Evolutionary conservation across 2,797 vertebrate species (phyloP), one percentile per base, ranked within the genome.

Genomic region (Poecilia gillii): DNA sequence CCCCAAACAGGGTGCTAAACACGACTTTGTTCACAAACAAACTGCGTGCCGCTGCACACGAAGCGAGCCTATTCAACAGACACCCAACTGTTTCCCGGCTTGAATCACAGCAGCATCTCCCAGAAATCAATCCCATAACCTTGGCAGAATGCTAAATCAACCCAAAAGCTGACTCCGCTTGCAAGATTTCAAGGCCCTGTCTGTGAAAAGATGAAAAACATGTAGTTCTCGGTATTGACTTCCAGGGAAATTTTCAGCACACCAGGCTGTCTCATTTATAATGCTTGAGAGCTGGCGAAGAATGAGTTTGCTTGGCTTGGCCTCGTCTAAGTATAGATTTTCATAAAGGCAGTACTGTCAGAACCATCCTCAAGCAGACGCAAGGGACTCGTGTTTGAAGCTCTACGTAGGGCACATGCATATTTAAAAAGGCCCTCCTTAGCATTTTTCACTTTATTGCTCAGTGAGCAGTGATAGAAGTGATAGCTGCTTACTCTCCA

Each of bases 91-190:
- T 82, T 88, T 88, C 74, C 83, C 77, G 74, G 78, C 90, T 91
- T 93, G 88, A 94, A 94, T 93, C 89, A 89, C 80, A 76, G 87
- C 53, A 70, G 78, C 62, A 33, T 87, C 82, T 77, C 75, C 11
- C 59, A 81, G 81, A 91, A 91, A 94, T 93, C 91, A 93, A 92
- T 94, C 80, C 68, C 47, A 73, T 84, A 90, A 87, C 88, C 89
- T 92, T 83, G 87, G 84, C 43, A 59, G 81, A 88, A 85, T 75
- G 76, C 76, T 88, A 89, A 90, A 91, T 94, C 87, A 93, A 91
- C 85, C 87, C 59, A 84, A 87, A 84, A 73, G 68, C 78, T 66
- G 71, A 87, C 51, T 79, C 51, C 11, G 3, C 41, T 18, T 49
- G 75, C 68, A 82, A n/a, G 78, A 71, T 73, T 84, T 76, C 51